These are phyloP conservation scores for Xestoiulus laeticollis DNA, from an alignment of 2,888 invertebrate species.

Conservation along the genomic window DNA sequence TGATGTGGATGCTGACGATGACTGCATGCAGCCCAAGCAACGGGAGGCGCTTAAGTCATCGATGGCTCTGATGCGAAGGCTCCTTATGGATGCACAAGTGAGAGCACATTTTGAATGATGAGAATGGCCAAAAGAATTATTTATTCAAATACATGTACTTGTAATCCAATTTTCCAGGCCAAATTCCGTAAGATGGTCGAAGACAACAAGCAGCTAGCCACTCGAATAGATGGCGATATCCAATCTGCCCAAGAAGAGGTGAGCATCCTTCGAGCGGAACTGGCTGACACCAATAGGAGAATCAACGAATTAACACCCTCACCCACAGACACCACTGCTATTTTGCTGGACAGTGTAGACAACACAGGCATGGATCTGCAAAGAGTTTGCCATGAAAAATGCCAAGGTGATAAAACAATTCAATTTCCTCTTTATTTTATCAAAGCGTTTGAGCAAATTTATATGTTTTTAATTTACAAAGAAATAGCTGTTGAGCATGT, in stretches of 20 bases:
- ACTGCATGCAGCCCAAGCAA: slow-evolving; percentile 62
- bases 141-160: not conserved
- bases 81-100: slow-evolving; percentile 87
- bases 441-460: not conserved
- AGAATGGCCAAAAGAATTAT: not conserved
- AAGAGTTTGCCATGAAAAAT: slow-evolving; percentile 19
- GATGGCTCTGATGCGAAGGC: slow-evolving; percentile 86
- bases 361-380: slow-evolving; percentile 23
- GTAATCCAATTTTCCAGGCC: slow-evolving; percentile 68
- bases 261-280: slow-evolving; percentile 68
- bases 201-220: slow-evolving; percentile 73
- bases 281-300: slow-evolving; percentile 68
- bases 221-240: slow-evolving; percentile 71
- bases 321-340: slow-evolving; percentile 54
- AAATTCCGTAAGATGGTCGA: slow-evolving; percentile 89
- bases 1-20: slow-evolving; percentile 59
- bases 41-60: slow-evolving; percentile 76
- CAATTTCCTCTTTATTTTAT: not conserved
- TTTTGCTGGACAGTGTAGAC: not conserved
- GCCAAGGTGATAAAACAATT: slow-evolving; percentile 47
- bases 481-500: too few relatives aligned
- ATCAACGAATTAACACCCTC: slow-evolving; percentile 62
- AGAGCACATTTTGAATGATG: not conserved
- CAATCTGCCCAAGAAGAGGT: slow-evolving; percentile 74
- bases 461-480: not conserved